Conservation (phyloP, 2,113 vertebrate genomes). For the Paramisgurnus dabryanus region DNA sequence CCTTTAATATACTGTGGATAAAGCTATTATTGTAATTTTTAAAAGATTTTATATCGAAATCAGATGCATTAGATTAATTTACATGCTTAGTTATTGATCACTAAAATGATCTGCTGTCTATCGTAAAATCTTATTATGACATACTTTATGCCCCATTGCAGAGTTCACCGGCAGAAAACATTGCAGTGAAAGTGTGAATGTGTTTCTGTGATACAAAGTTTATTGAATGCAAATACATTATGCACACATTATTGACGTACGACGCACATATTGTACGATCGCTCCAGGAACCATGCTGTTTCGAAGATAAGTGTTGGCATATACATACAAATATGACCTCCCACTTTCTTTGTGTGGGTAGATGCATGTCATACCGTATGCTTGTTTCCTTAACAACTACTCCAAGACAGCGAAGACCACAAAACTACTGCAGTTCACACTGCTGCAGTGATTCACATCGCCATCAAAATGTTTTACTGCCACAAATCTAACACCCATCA, state of each 20-base stretch:
- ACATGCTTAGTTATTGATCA: too few species aligned
- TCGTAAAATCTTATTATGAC: too few species aligned
- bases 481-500: not conserved
- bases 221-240: not conserved
- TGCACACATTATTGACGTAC: not conserved
- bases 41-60: too few species aligned
- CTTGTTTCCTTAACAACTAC: not conserved
- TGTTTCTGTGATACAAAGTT: too few species aligned
- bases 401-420: slow-evolving; percentile 9
- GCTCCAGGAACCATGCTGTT: not conserved
- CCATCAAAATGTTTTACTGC: not conserved
- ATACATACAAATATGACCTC: slow-evolving; percentile 39
- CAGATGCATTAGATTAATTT: too few species aligned
- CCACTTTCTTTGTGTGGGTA: slow-evolving; percentile 13
- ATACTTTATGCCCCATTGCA: too few species aligned
- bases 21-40: too few species aligned
- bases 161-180: too few species aligned
- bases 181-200: too few species aligned
- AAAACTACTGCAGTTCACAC: not conserved
- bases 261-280: not conserved
- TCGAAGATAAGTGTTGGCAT: slow-evolving; percentile 22
- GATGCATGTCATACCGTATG: slow-evolving; percentile 2
- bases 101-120: too few species aligned
- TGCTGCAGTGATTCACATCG: slow-evolving; percentile 4
- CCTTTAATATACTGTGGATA: too few species aligned